Base-by-base conservation (phyloP, 92 coral and sea anemone species). In the Metridium senile region DNA sequence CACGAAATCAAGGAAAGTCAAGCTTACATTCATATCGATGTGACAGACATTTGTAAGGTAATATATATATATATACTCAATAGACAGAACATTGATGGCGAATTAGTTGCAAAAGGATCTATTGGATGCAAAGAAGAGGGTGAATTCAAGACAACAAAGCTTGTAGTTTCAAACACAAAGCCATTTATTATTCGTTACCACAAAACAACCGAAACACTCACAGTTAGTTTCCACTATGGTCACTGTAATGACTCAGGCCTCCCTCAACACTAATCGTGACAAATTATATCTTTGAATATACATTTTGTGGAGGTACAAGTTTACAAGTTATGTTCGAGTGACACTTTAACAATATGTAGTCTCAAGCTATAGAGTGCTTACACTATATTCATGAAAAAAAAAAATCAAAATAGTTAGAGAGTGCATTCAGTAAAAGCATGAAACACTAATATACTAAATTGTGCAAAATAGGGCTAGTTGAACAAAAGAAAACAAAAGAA, bases 71-170 rank as follows among this genome's bases (percentile, higher is more conserved):
- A 77, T 66, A 54, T 77, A 21, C 58, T 77, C 19, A 34, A 77
- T 52, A 47, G 52, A 49, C 82, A 77, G 33, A 77, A 64, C 26
- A 77, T 77, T 64, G 61, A 77, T 3, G 82, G 82, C 20, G 74
- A 77, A 66, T 0, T 77, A 17, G 30, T 77, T 13, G 54, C 70
- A 46, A 77, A 49, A 53, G 43, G 66, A 58, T n/a, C 26, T 28
- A 77, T 77, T 77, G 82, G 30, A 18, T 45, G 74, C 25, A 77
- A 77, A 66, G 65, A 29, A 52, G 66, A 46, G 20, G 82, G 47
- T 65, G 82, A 77, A 21, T 35, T 26, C 20, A 77, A 65, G 57
- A 52, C 22, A 47, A 77, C 82, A 66, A 77, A 77, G 65, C 82
- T 77, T 77, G 66, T 77, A 33, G 74, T 77, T 6, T 28, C 82